Evolutionary conservation across 2,888 invertebrate species (phyloP), one percentile per base, ranked within the genome.

Genomic region (Pterostichus niger): DNA sequence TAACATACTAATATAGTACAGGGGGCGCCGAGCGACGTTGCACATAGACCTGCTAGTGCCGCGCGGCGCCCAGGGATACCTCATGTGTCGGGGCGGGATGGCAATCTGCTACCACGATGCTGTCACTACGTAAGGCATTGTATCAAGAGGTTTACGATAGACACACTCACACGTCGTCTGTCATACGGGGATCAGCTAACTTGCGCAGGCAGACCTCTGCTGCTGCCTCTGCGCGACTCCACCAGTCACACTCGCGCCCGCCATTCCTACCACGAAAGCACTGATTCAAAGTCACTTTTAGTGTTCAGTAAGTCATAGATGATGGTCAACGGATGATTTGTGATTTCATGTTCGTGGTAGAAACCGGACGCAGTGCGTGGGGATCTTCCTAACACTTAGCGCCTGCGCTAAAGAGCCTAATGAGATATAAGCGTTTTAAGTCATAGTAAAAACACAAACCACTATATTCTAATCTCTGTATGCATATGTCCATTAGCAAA

Each of bases 391-490:
- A 82, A 83, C 83, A 83, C 64, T 83, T 83, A 83, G 83, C 83
- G 83, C 83, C 83, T 77, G 83, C 83, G 83, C 83, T 83, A 83
- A 83, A 83, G 76, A 83, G 64, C 83, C 83, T 83, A 83, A 83
- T 83, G 77, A 83, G 83, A 83, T 83, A 77, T 83, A 83, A 83
- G 83, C 83, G 83, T 83, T 82, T 76, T 82, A 73, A 82, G 82
- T 82, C 75, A 83, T 82, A 82, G 77, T 83, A 83, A 83, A 83
- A 83, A 83, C 83, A 83, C 83, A 83, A 83, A 83, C 83, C 83
- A 77, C 83, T 83, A 83, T 77, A 64, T 59, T 83, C 76, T 83
- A 77, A 46, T 54, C 77, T 71, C 77, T 83, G 77, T 83, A 77
- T 83, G 83, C 77, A 77, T 83, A 77, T 64, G 83, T 83, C 83